Conservation (phyloP, 2,113 vertebrate species). For the Aptenodytes forsteri region DNA sequence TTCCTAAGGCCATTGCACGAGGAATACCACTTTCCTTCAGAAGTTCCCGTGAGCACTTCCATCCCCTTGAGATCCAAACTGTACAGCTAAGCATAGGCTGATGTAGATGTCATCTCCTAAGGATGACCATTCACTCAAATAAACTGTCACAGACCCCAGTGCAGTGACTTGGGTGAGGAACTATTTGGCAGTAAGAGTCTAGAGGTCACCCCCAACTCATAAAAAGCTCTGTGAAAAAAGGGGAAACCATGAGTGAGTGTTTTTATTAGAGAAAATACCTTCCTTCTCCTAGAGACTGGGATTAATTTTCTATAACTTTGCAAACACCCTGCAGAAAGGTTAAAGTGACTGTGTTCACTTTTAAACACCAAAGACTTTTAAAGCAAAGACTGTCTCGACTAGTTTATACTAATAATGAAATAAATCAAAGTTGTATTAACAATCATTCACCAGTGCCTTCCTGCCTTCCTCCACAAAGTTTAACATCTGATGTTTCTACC, state of each 20-base stretch:
- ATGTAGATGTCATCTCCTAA: neutral
- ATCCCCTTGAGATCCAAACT: neutral
- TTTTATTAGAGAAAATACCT: conserved; percentile 61
- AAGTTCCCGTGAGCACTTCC: neutral
- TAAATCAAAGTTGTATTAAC: neutral
- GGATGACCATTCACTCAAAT: neutral
- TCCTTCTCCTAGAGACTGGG: conserved; percentile 34
- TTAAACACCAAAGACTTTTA: neutral
- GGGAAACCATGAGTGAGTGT: conserved; percentile 18
- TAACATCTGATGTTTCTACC: neutral
- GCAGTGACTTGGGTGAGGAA: neutral
- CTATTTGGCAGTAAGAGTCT: neutral
- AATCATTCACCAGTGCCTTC: neutral
- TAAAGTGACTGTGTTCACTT: neutral
- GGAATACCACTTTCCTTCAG: neutral
- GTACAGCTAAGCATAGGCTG: neutral
- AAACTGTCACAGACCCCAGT: neutral
- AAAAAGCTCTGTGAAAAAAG: conserved; percentile 42
- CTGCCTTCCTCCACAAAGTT: neutral
- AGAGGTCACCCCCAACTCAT: neutral
- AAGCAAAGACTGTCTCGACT: neutral
- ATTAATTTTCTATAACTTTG: conserved; percentile 37
- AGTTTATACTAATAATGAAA: neutral
- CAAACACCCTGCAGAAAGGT: neutral
- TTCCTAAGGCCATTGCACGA: neutral